Base-by-base conservation (phyloP, 2,888 invertebrate species). In the Temnothorax ravouxi region DNA sequence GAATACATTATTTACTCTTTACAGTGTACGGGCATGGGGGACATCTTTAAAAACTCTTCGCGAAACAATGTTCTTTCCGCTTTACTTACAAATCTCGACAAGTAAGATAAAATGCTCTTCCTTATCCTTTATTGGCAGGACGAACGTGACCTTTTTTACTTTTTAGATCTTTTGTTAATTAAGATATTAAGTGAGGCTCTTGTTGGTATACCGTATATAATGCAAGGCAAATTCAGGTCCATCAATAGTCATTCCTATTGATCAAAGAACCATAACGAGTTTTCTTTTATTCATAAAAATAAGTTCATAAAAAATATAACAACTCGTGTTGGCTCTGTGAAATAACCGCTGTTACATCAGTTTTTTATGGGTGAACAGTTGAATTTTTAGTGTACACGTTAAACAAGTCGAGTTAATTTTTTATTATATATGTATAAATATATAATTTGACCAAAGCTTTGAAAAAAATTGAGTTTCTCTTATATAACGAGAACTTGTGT, bases 1-100 rank as follows among this genome's bases (percentile, higher is more conserved):
- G 85, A 85, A 92, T 87, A 92, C 87, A 88, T 89, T 88, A 80
- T 69, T 84, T 86, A 87, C 56, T 87, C 87, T 87, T 87, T 66
- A 80, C 64, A 50, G 77, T 71, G 80, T 44, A 81, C 18, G 84
- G 83, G 80, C 29, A 80, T 67, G 82, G 61, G 81, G 87, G 74
- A 80, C 66, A 82, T 84, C 44, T 50, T 74, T 71, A 72, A 84
- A 72, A 85, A 41, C 59, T 47, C 71, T 61, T 77, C 76, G n/a
- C n/a, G 64, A 87, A 84, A 76, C 56, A 88, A 75, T 66, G 56
- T 85, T 75, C 80, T 77, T 81, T 83, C 62, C 52, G 54, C 44
- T 64, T 82, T 59, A 52, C 61, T 85, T 69, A 38, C 41, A n/a
- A 71, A 61, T 52, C 69, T 69, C 61, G 74, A 61, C 25, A 59